Conservation (phyloP, 1,140 invertebrate species). For the Neodiprion virginianus region DNA sequence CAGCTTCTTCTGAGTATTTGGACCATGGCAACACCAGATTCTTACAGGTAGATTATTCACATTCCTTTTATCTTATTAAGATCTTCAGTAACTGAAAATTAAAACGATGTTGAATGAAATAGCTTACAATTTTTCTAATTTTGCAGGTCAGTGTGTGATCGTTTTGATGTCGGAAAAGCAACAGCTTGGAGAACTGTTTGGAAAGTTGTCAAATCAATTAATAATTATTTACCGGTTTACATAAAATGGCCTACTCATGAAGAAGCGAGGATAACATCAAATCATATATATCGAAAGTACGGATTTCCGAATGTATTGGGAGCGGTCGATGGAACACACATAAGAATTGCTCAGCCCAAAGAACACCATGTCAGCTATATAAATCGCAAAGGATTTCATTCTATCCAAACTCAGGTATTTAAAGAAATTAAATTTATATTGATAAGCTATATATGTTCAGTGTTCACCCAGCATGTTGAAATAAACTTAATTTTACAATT, state of each 20-base stretch:
- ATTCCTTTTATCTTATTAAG: neutral
- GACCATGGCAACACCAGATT: neutral
- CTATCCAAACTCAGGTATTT: constrained; percentile 23
- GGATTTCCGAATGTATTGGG: constrained; percentile 33
- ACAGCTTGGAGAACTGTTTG: constrained; percentile 20
- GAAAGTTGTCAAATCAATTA: neutral
- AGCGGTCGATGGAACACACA: constrained; percentile 34
- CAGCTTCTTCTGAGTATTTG: too few relatives aligned
- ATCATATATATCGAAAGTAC: neutral
- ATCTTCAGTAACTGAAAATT: neutral
- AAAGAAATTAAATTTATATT: neutral
- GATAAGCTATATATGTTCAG: neutral
- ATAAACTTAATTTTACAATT: too few relatives aligned
- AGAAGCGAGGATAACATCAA: neutral
- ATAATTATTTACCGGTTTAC: neutral
- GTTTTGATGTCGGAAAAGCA: constrained; percentile 32
- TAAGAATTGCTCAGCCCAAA: constrained; percentile 30
- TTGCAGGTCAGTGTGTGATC: constrained; percentile 29
- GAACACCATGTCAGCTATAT: constrained; percentile 23
- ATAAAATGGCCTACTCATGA: constrained; percentile 17
- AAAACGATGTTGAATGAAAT: neutral
- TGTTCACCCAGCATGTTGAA: too few relatives aligned
- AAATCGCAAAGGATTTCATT: constrained; percentile 22
- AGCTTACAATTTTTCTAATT: neutral
- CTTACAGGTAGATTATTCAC: constrained; percentile 14